phyloP scores from a whole-genome alignment of 1,140 invertebrate genomes.

The Laupala kohalensis region DNA sequence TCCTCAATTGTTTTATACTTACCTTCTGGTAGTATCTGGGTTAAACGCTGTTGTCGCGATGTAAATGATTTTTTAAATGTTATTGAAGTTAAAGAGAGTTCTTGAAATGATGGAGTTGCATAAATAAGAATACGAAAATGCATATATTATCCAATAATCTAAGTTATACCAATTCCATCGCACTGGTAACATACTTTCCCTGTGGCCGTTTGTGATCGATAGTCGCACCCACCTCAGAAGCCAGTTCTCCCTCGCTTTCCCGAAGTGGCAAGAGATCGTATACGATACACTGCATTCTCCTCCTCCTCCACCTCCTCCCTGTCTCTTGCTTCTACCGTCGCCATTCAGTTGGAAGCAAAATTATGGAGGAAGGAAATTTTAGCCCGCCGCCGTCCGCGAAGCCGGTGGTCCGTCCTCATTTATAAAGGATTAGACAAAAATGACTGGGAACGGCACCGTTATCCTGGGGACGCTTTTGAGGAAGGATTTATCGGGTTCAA shows the following conservation, averaged over 20 bases:
- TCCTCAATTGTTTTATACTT: too few relatives aligned
- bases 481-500: not conserved
- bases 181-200: too few relatives aligned
- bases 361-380: not conserved
- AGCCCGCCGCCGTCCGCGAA: not conserved
- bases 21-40: too few relatives aligned
- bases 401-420: not conserved
- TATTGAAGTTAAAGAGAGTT: too few relatives aligned
- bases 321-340: not conserved
- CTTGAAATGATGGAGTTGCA: too few relatives aligned
- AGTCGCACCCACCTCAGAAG: too few relatives aligned
- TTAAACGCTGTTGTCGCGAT: too few relatives aligned
- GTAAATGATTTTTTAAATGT: too few relatives aligned
- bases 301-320: not conserved
- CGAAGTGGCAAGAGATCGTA: not conserved
- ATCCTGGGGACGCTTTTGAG: not conserved
- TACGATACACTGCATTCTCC: not conserved
- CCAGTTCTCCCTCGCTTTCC: not conserved
- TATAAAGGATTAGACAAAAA: not conserved
- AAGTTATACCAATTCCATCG: too few relatives aligned
- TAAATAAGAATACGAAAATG: too few relatives aligned
- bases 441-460: not conserved
- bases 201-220: too few relatives aligned
- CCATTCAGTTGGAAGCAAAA: not conserved
- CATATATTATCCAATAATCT: too few relatives aligned